These are phyloP conservation scores for Oncorhynchus gorbuscha DNA, from an alignment of 2,113 vertebrate species.

Conservation along the genomic window DNA sequence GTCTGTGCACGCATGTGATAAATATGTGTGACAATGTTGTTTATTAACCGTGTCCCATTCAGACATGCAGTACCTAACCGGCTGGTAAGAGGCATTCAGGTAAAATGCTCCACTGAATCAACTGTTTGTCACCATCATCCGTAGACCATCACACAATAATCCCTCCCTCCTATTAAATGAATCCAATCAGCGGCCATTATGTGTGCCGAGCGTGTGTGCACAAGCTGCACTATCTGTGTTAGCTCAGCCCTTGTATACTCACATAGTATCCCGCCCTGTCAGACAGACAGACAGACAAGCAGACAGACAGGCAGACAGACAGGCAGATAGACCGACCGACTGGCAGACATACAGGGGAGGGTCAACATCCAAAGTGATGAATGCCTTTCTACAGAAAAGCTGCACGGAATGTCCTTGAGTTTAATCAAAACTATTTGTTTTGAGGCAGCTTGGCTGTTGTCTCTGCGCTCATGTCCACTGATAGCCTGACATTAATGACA, in stretches of 20 bases:
- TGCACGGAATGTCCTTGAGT: conserved; percentile 97
- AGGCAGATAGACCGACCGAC: conserved; percentile 23
- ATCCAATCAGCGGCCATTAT: conserved; percentile 66
- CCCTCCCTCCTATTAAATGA: conserved; percentile 67
- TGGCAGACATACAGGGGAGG: conserved; percentile 62
- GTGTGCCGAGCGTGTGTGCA: conserved; percentile 10
- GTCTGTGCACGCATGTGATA: background rate
- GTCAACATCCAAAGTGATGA: conserved; percentile 94
- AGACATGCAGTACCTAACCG: too few species aligned
- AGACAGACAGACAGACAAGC: background rate
- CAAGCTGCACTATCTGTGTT: conserved; percentile 59
- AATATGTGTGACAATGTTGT: conserved; percentile 8
- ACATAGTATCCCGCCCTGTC: conserved; percentile 68
- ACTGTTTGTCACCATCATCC: conserved; percentile 53
- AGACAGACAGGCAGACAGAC: too few species aligned
- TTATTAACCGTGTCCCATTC: too few species aligned
- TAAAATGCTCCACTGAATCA: conserved; percentile 37
- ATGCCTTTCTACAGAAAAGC: conserved; percentile 95
- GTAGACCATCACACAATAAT: conserved; percentile 64
- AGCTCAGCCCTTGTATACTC: conserved; percentile 62
- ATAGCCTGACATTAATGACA: conserved; percentile 99
- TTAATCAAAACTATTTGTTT: conserved; percentile 99
- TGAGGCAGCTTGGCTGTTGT: conserved; percentile 89
- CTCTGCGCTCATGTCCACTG: conserved; percentile 98
- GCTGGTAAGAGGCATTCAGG: too few species aligned